phyloP scores from a whole-genome alignment of 2,888 invertebrate species.

The Leptogaster cylindrica region DNA sequence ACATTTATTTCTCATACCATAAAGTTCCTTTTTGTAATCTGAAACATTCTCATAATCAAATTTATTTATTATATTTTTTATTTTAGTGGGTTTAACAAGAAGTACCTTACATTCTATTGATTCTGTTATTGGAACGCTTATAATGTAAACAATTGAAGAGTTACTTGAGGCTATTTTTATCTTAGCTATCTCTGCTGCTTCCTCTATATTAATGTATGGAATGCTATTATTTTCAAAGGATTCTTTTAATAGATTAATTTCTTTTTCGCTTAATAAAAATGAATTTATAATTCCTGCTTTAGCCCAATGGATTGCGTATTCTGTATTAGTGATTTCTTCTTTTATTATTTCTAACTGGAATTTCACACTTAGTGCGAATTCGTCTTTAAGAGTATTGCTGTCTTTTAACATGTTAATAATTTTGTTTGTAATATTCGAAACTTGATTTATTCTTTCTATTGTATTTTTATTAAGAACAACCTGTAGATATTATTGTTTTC shows the following conservation, averaged over 20 bases:
- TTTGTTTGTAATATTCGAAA: constrained; percentile 10
- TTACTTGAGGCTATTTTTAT: constrained; percentile 4
- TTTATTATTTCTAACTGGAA: constrained; percentile 6
- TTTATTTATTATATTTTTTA: constrained; percentile 21
- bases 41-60: constrained; percentile 8
- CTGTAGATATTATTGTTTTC: constrained; percentile 9
- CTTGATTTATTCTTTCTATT: neutral
- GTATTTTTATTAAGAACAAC: neutral
- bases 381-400: constrained; percentile 10
- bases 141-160: constrained; percentile 3
- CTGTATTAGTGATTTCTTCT: constrained; percentile 7
- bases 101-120: neutral
- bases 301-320: constrained; percentile 45
- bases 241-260: constrained; percentile 43
- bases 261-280: constrained; percentile 44
- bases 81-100: constrained; percentile 4
- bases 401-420: neutral
- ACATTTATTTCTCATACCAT: constrained; percentile 3
- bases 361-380: neutral
- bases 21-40: neutral
- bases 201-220: constrained; percentile 44
- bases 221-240: constrained; percentile 43
- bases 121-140: constrained; percentile 3
- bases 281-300: constrained; percentile 46
- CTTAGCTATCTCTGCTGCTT: constrained; percentile 42